These are phyloP conservation scores for Eunapius fragilis DNA, from an alignment of 37 sponge, comb jelly and placozoan genomes.

Conservation along the genomic window DNA sequence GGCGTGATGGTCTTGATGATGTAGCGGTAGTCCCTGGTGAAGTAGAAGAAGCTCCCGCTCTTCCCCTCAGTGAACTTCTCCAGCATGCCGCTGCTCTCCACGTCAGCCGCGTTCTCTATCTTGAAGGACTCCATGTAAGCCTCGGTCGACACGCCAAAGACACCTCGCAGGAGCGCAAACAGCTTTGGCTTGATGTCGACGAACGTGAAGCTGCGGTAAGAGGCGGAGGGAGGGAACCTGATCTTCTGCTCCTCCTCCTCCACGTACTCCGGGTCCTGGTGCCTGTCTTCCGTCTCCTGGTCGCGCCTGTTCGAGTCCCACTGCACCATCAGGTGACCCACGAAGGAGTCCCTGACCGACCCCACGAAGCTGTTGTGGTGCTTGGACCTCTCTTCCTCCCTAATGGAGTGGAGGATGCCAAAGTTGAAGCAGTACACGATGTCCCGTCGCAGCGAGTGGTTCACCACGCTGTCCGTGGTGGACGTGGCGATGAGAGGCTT, in stretches of 20 bases:
- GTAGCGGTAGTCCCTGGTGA: slow-evolving; percentile 78
- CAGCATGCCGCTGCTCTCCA: slow-evolving; percentile 79
- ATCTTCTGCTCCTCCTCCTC: slow-evolving; percentile 43
- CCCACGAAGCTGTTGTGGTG: slow-evolving; percentile 12
- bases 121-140: slow-evolving; percentile 76
- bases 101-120: slow-evolving; percentile 51
- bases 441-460: slow-evolving; percentile 65
- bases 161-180: slow-evolving; percentile 64
- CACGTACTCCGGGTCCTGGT: slow-evolving; percentile 29
- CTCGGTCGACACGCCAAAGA: slow-evolving; percentile 41
- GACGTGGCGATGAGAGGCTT: slow-evolving; percentile 34
- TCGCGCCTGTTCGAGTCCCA: slow-evolving; percentile 42
- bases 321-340: slow-evolving; percentile 57
- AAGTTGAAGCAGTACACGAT: slow-evolving; percentile 80
- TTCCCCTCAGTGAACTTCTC: slow-evolving; percentile 96
- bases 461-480: slow-evolving; percentile 47
- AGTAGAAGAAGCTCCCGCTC: slow-evolving; percentile 96
- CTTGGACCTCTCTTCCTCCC: slow-evolving; percentile 20
- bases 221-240: slow-evolving; percentile 43
- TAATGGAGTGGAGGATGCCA: slow-evolving; percentile 75
- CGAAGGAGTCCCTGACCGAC: slow-evolving; percentile 42
- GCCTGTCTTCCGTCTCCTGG: slow-evolving; percentile 10
- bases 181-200: slow-evolving; percentile 74
- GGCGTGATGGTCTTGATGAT: slow-evolving; percentile 89
- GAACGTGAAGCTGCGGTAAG: slow-evolving; percentile 59